Percentiles rank a stretch among this genome's conserved stretches.
These are phyloP conservation scores for Epistrophe grossulariae DNA, from an alignment of 2,888 invertebrate genomes.

Conservation along the genomic window DNA sequence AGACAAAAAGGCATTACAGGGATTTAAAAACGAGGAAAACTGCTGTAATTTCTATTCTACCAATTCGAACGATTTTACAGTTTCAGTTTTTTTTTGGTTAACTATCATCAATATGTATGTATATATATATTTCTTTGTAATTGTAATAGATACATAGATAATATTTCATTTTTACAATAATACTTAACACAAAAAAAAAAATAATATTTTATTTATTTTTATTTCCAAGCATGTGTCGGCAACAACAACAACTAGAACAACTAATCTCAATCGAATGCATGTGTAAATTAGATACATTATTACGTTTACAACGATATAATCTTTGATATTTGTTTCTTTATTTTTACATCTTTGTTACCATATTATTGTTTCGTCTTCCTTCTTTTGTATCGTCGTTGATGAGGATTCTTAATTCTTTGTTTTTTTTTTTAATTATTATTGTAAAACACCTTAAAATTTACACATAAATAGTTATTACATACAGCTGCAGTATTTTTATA, in stretches of 20 bases:
- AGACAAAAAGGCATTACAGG: background rate
- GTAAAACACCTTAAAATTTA: conserved; percentile 70
- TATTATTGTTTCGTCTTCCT: conserved; percentile 64
- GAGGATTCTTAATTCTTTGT: conserved; percentile 40
- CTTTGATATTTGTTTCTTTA: conserved; percentile 22
- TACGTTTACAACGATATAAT: conserved; percentile 39
- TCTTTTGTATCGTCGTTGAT: conserved; percentile 53
- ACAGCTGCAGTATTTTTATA: conserved; percentile 39
- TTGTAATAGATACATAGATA: conserved; percentile 61
- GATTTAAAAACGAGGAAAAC: background rate
- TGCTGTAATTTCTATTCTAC: background rate
- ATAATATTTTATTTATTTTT: conserved; percentile 42
- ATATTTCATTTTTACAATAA: conserved; percentile 71
- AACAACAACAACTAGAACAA: conserved; percentile 68
- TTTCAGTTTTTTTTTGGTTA: conserved; percentile 4
- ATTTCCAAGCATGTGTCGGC: conserved; percentile 53
- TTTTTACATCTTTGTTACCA: conserved; percentile 44
- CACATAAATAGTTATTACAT: conserved; percentile 66
- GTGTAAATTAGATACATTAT: conserved; percentile 11
- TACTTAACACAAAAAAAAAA: conserved; percentile 66
- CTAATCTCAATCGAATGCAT: conserved; percentile 62
- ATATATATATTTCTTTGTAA: conserved; percentile 27
- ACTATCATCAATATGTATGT: conserved; percentile 50
- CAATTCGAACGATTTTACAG: background rate
- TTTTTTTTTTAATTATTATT: conserved; percentile 32